phyloP scores from a whole-genome alignment of 2,797 vertebrate species.

The Lates japonicus region DNA sequence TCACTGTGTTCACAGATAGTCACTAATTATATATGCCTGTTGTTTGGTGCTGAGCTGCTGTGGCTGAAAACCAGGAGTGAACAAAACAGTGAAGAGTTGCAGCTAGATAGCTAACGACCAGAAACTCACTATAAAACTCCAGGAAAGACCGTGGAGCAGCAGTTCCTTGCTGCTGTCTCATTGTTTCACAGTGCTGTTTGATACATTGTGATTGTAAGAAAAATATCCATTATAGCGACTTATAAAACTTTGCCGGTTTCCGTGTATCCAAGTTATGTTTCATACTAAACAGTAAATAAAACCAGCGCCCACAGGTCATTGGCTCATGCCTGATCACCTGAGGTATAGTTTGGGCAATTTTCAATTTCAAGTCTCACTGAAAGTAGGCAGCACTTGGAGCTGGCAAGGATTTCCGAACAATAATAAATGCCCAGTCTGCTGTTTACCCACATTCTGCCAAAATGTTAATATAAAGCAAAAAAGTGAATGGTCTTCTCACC shows the following conservation, averaged over 20 bases:
- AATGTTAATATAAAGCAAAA: neutral
- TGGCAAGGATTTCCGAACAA: neutral
- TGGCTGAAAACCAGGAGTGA: too few relatives aligned
- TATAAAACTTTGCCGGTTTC: too few relatives aligned
- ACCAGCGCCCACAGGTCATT: neutral
- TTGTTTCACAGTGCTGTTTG: too few relatives aligned
- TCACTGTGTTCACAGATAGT: neutral
- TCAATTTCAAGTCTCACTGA: neutral
- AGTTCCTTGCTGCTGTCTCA: too few relatives aligned
- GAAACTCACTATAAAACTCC: too few relatives aligned
- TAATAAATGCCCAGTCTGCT: neutral
- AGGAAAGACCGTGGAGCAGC: too few relatives aligned
- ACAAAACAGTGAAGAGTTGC: too few relatives aligned
- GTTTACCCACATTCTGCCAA: constrained; percentile 13
- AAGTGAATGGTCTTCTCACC: neutral
- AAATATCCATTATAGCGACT: too few relatives aligned
- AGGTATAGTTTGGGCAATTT: neutral
- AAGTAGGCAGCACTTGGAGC: neutral
- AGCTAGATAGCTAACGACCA: too few relatives aligned
- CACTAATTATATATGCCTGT: neutral
- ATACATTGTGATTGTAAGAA: too few relatives aligned
- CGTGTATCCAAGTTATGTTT: neutral
- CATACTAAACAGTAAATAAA: neutral
- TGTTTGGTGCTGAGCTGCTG: too few relatives aligned
- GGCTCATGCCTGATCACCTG: neutral